Percentiles rank a stretch among this genome's conserved stretches.
Conservation (phyloP, 1,140 invertebrate species). For the Camponotus pennsylvanicus region DNA sequence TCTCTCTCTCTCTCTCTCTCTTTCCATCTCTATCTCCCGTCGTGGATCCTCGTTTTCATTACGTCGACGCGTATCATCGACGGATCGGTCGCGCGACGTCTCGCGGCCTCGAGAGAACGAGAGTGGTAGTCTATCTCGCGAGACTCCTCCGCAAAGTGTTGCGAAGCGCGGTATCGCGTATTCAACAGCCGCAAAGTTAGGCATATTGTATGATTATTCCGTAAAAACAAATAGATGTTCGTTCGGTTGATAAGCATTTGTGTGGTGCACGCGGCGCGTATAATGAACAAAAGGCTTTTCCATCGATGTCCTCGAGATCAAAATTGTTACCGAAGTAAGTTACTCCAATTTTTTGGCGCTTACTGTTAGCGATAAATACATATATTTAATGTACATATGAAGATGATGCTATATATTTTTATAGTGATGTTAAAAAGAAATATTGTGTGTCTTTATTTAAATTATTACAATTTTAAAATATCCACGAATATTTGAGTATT, state of each 20-base stretch:
- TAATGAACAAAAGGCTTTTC: neutral
- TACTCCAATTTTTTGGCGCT: neutral
- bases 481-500: too few relatives aligned
- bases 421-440: neutral
- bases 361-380: too few relatives aligned
- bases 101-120: slow-evolving; percentile 50
- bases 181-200: slow-evolving; percentile 62
- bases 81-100: slow-evolving; percentile 49
- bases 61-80: slow-evolving; percentile 52
- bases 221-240: neutral
- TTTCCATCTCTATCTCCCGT: neutral
- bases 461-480: neutral
- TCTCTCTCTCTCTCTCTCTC: neutral
- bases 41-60: slow-evolving; percentile 36
- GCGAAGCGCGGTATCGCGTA: slow-evolving; percentile 47
- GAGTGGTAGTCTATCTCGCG: slow-evolving; percentile 55
- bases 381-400: neutral
- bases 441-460: neutral
- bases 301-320: slow-evolving; percentile 5
- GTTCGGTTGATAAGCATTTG: neutral
- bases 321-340: slow-evolving; percentile 30
- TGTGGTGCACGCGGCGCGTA: neutral
- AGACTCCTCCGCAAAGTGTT: slow-evolving; percentile 60
- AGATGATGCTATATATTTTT: neutral
- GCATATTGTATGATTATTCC: slow-evolving; percentile 30